Conservation (phyloP, 2,888 invertebrate species). For the Lagria hirta region DNA sequence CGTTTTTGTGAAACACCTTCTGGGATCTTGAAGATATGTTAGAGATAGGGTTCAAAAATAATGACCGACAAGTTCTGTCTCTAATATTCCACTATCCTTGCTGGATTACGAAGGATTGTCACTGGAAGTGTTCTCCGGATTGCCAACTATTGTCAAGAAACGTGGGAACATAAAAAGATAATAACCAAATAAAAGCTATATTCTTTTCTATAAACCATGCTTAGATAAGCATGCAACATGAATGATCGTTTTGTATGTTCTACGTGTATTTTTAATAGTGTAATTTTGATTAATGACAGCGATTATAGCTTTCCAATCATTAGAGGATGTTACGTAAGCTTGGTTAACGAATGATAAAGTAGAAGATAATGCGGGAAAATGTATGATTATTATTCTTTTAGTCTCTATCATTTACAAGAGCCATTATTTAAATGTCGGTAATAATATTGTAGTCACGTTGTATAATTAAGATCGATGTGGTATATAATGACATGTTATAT, state of each 20-base stretch:
- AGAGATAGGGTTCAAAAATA: too few species aligned
- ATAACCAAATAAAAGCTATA: too few species aligned
- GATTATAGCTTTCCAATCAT: slow-evolving; percentile 13
- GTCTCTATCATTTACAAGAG: slow-evolving; percentile 18
- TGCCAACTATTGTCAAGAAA: too few species aligned
- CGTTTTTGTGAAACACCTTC: too few species aligned
- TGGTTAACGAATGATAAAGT: slow-evolving; percentile 8
- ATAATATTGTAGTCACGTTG: slow-evolving; percentile 20
- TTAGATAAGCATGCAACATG: slow-evolving; percentile 35
- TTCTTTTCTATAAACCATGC: too few species aligned
- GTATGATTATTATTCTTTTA: slow-evolving; percentile 19
- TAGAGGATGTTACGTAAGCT: slow-evolving; percentile 15
- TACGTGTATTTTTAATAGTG: slow-evolving; percentile 4
- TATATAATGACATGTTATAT: slow-evolving; percentile 19
- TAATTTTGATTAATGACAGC: slow-evolving; percentile 12
- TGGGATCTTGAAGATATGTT: too few species aligned
- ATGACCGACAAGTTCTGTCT: too few species aligned
- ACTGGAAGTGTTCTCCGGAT: too few species aligned
- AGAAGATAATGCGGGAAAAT: slow-evolving; percentile 16
- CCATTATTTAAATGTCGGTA: slow-evolving; percentile 22
- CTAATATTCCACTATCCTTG: too few species aligned
- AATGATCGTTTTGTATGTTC: slow-evolving; percentile 28
- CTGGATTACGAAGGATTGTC: too few species aligned
- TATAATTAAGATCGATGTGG: slow-evolving; percentile 25
- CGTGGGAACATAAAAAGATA: too few species aligned